Conservation (phyloP, 2,113 vertebrate species). For the Canis aureus region DNA sequence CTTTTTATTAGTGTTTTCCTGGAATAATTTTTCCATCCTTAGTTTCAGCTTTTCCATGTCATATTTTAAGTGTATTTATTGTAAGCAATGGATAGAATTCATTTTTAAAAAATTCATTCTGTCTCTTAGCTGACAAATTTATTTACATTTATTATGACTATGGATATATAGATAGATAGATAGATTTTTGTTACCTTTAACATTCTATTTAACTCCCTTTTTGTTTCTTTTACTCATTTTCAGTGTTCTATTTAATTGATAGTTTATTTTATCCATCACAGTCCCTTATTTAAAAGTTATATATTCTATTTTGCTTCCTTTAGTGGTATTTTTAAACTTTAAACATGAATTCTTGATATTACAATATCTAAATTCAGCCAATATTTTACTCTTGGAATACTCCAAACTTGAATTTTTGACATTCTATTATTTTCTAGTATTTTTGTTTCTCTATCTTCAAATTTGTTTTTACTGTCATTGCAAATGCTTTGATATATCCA, state of each 20-base stretch:
- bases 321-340: background rate
- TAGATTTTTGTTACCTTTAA: background rate
- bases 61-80: background rate
- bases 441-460: background rate
- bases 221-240: background rate
- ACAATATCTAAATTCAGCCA: background rate
- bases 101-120: background rate
- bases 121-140: background rate
- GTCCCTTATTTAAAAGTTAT: background rate
- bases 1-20: background rate
- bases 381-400: conserved; percentile 17
- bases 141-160: conserved; percentile 17
- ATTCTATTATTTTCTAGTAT: background rate
- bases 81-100: background rate
- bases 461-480: background rate
- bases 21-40: background rate
- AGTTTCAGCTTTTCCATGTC: background rate
- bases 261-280: background rate
- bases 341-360: background rate
- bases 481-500: background rate
- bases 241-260: background rate
- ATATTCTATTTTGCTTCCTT: conserved; percentile 34
- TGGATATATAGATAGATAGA: background rate
- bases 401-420: background rate
- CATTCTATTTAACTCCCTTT: background rate